Base-by-base conservation (phyloP, 2,113 vertebrate species). In the Parus major region DNA sequence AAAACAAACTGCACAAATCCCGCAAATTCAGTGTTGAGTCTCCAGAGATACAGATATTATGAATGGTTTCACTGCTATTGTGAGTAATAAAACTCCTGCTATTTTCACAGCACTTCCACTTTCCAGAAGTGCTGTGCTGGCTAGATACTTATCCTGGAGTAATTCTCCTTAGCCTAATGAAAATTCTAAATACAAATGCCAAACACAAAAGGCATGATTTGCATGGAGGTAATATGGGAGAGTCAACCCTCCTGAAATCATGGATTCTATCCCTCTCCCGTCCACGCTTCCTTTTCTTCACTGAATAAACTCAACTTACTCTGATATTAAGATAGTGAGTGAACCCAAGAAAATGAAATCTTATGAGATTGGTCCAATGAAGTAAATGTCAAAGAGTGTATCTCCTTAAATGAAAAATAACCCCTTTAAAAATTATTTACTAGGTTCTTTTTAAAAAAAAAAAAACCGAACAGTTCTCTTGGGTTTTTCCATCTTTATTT, bases 401-500 rank as follows among this genome's bases (percentile, higher is more conserved):
- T 64, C 39, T 66, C 15, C 42, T 27, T 23, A 27, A 82, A 72
- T 29, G 39, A 49, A 29, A 90, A 85, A 24, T 53, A 1, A 13
- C 1, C 5, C 4, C 2, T 33, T 57, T 44, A 49, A 44, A 23
- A 4, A 10, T 2, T 2, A 7, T 35, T 20, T 16, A 12, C 4
- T 15, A 1, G 16, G 9, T 44, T 33, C 36, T 22, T 41, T 14
- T 47, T 46, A 36, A 21, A 9, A 27, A 71, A 28, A 3, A 0
- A 9, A 27, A 71, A 28, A 3, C 0, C 24, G 53, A 82, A 21
- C 0, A 65, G 10, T 47, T 15, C 4, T 56, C 5, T 12, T 53
- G 61, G 2, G 5, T 3, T 53, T 73, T 59, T 9, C 3, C 5
- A 20, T 29, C 2, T 50, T 57, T 50, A 23, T 22, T 71, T 52